phyloP scores from a whole-genome alignment of 2,888 invertebrate species.

The Idaea straminata region DNA sequence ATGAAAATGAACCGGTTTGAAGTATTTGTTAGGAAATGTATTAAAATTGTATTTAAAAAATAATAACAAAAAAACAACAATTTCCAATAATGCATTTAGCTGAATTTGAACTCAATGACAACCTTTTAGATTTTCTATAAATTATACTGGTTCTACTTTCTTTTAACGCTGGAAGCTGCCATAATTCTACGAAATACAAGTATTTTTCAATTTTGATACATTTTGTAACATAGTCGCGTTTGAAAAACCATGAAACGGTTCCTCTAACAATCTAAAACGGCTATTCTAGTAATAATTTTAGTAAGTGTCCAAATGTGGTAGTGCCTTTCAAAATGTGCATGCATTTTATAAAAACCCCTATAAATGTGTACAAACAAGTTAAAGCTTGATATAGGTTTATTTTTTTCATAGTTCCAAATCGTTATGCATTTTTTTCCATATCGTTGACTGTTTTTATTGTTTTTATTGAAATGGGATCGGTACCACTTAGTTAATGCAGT shows the following conservation, averaged over 20 bases:
- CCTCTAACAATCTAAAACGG: conserved; percentile 3
- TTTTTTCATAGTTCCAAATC: conserved; percentile 42
- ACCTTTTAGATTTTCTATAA: too few relatives aligned
- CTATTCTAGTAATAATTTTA: conserved; percentile 10
- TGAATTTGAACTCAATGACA: too few relatives aligned
- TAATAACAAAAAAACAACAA: too few relatives aligned
- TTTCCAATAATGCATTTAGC: too few relatives aligned
- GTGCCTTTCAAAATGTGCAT: conserved; percentile 56
- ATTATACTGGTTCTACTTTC: too few relatives aligned
- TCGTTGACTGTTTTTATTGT: neutral
- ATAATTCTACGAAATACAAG: too few relatives aligned
- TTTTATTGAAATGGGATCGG: neutral
- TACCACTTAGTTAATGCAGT: neutral
- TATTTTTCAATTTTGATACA: neutral
- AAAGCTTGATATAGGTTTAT: conserved; percentile 8
- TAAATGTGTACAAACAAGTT: conserved; percentile 45
- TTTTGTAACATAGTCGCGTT: neutral
- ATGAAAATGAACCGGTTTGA: neutral
- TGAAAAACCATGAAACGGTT: neutral
- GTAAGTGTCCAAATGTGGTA: conserved; percentile 29
- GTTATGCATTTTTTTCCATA: conserved; percentile 45
- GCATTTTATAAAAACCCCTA: conserved; percentile 45
- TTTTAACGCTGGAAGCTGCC: too few relatives aligned
- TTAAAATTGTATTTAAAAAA: neutral
- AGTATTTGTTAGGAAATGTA: neutral